Evolutionary conservation across 1,140 invertebrate species (phyloP), one percentile per base, ranked within the genome.

Genomic region (Oppia nitens): DNA sequence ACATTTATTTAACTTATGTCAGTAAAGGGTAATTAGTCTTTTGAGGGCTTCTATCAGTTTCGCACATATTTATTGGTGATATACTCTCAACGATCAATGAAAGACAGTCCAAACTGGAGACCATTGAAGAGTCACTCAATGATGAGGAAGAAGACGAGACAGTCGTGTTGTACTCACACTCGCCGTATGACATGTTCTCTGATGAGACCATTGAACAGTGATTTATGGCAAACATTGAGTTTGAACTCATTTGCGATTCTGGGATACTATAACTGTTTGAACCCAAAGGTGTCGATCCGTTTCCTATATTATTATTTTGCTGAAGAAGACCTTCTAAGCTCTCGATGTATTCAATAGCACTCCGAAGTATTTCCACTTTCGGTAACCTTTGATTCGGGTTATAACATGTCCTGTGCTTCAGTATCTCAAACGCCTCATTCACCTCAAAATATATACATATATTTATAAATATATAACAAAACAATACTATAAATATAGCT

Each of bases 311-410:
- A 40, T 40, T 40, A 40, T 40, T 40, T 40, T 40, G 32, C 17
- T 86, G 79, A 0, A 91, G 70, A 1, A 89, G 73, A 63, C 86
- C 84, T 69, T 97, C 93, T 62, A 97, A 73, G 65, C 85, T 86
- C 70, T 96, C 92, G 64, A 98, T 98, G 70, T 98, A 97, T 65
- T 97, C 93, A 67, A 98, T 98, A 32, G 93, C 93, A 68, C 91
- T 92, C 62, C 92, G 76, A 21, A 98, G 77, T 64, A 98, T 97
- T 73, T 98, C 93, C 53, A 98, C 87, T 76, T 98, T 98, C 3
- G 94, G 92, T 65, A 97, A 76, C 55, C 93, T 75, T 70, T 97
- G 93, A 68, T 89, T 92, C 1, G 89, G 88, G 72, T 96, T 96
- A 60, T 86, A 83, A 66, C 91, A 88, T 0, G 93, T 94, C 62